Conservation (phyloP, 2,797 vertebrate genomes). For the Enteromius paludinosus region DNA sequence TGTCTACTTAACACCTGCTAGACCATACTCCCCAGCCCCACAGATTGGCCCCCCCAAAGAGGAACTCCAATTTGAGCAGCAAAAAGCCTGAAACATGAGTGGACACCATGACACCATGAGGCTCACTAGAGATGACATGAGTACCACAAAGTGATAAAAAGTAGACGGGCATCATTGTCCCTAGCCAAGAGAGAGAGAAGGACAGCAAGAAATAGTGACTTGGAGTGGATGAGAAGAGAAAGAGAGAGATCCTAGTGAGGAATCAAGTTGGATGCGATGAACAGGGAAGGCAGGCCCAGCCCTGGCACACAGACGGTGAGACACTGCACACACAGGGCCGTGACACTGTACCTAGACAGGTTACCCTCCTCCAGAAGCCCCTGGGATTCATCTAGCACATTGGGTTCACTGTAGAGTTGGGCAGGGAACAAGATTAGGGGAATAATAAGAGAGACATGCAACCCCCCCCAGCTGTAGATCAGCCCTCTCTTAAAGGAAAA, state of each 20-base stretch:
- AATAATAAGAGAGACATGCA: slow-evolving; percentile 74
- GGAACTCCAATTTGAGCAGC: slow-evolving; percentile 74
- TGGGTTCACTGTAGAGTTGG: slow-evolving; percentile 98
- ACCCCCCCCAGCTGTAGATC: slow-evolving; percentile 56
- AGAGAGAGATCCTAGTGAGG: slow-evolving; percentile 64
- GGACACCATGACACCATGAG: slow-evolving; percentile 77
- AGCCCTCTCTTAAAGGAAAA: slow-evolving; percentile 42
- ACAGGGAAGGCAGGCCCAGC: slow-evolving; percentile 69
- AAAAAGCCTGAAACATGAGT: slow-evolving; percentile 76
- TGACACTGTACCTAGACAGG: slow-evolving; percentile 99
- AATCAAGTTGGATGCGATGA: slow-evolving; percentile 75
- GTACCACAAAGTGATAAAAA: slow-evolving; percentile 65
- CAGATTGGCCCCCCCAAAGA: slow-evolving; percentile 75
- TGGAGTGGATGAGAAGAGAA: slow-evolving; percentile 64
- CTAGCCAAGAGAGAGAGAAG: slow-evolving; percentile 63
- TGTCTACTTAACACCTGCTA: slow-evolving; percentile 60
- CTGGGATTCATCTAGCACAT: slow-evolving; percentile 99
- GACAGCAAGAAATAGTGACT: slow-evolving; percentile 52
- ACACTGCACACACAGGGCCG: slow-evolving; percentile 82
- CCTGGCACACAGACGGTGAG: slow-evolving; percentile 82
- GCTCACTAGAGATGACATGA: slow-evolving; percentile 62
- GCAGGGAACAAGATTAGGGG: slow-evolving; percentile 89
- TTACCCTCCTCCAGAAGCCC: slow-evolving; percentile 97
- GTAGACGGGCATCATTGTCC: slow-evolving; percentile 64
- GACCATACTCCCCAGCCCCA: slow-evolving; percentile 73